Percentiles rank a stretch among this genome's conserved stretches.
Evolutionary conservation across 2,797 vertebrate genomes (phyloP).

Genomic region (Labroides dimidiatus): DNA sequence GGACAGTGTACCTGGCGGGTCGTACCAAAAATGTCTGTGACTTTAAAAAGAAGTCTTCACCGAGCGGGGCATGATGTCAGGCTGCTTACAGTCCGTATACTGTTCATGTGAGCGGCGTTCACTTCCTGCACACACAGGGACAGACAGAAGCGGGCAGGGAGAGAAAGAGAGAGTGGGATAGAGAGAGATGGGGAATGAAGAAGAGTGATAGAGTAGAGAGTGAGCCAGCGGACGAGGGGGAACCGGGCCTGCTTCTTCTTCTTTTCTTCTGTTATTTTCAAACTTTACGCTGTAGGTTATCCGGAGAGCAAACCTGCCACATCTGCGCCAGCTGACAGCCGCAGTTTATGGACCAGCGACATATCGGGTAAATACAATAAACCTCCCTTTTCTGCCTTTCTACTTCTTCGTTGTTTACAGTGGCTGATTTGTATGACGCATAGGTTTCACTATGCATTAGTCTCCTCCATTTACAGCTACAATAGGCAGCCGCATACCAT

Average conservation of each 20-base stretch:
- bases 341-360: slow-evolving; percentile 79
- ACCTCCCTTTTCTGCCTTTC: slow-evolving; percentile 4
- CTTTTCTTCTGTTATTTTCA: slow-evolving; percentile 45
- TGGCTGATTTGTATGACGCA: slow-evolving; percentile 77
- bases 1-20: slow-evolving; percentile 46
- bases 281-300: slow-evolving; percentile 76
- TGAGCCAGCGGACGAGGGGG: slow-evolving; percentile 70
- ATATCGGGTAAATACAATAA: slow-evolving; percentile 78
- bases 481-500: slow-evolving; percentile 16
- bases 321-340: slow-evolving; percentile 67
- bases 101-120: slow-evolving; percentile 88
- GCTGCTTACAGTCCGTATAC: slow-evolving; percentile 85
- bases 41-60: slow-evolving; percentile 83
- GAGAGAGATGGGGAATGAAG: slow-evolving; percentile 65
- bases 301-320: slow-evolving; percentile 60
- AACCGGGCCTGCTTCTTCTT: slow-evolving; percentile 61
- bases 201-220: slow-evolving; percentile 71
- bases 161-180: slow-evolving; percentile 61
- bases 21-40: slow-evolving; percentile 72
- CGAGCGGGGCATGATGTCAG: slow-evolving; percentile 85
- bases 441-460: slow-evolving; percentile 69
- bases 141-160: slow-evolving; percentile 70
- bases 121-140: slow-evolving; percentile 87
- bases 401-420: slow-evolving; percentile 52
- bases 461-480: slow-evolving; percentile 33